Conservation (phyloP, 2,888 invertebrate genomes). For the Scelioninae gen. 2 region DNA sequence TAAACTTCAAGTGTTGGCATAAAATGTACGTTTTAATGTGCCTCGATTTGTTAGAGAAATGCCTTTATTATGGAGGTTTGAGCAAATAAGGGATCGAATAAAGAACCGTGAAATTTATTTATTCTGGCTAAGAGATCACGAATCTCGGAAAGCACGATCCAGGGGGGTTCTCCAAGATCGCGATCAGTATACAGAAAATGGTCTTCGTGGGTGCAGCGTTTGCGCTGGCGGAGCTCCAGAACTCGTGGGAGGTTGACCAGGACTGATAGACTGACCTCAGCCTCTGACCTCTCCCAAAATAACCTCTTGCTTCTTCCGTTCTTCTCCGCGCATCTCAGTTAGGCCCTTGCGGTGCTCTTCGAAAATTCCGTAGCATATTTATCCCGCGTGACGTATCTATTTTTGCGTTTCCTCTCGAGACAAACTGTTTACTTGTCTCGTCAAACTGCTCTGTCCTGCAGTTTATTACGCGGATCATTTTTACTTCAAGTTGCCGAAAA, state of each 20-base stretch:
- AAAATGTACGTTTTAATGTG: neutral
- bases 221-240: constrained; percentile 71
- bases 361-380: constrained; percentile 53
- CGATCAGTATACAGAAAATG: constrained; percentile 58
- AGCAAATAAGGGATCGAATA: constrained; percentile 46
- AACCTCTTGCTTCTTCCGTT: constrained; percentile 63
- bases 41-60: constrained; percentile 8
- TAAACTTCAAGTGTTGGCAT: too few species aligned
- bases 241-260: constrained; percentile 75
- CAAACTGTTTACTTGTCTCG: constrained; percentile 38
- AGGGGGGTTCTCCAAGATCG: constrained; percentile 58
- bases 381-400: constrained; percentile 55
- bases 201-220: constrained; percentile 61
- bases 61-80: constrained; percentile 33
- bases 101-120: constrained; percentile 55
- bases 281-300: constrained; percentile 76
- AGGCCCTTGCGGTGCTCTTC: constrained; percentile 41
- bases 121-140: constrained; percentile 56
- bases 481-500: too few species aligned
- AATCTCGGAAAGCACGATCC: constrained; percentile 59
- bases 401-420: constrained; percentile 49
- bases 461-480: constrained; percentile 28
- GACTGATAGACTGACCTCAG: constrained; percentile 74
- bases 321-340: constrained; percentile 46
- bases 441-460: constrained; percentile 29